These are phyloP conservation scores for Alosa sapidissima DNA, from an alignment of 2,797 vertebrate genomes.

Conservation along the genomic window DNA sequence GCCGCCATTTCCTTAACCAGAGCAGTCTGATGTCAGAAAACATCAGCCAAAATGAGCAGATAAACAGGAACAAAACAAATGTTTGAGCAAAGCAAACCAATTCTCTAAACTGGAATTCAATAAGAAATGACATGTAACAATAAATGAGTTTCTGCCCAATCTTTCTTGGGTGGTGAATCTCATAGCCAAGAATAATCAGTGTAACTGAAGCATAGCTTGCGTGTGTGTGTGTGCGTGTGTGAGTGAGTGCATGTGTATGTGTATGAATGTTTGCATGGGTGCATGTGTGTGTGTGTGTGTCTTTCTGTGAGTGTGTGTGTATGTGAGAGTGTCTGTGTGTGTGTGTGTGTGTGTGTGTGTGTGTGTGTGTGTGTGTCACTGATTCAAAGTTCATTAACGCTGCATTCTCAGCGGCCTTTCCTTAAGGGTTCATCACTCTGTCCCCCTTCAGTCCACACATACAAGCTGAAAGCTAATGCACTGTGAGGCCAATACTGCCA, in stretches of 20 bases:
- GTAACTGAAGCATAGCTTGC: neutral
- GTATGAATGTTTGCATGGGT: slow-evolving; percentile 15
- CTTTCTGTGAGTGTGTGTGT: neutral
- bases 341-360: neutral
- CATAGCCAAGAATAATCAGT: neutral
- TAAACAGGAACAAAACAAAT: neutral
- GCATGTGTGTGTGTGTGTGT: neutral
- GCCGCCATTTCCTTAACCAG: neutral
- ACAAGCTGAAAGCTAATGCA: neutral
- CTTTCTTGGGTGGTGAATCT: neutral
- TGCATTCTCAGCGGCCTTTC: neutral
- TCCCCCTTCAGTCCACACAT: neutral
- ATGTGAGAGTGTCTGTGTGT: neutral
- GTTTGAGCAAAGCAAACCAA: neutral
- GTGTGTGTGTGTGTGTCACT: neutral
- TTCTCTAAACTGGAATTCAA: neutral
- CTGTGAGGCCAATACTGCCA: neutral
- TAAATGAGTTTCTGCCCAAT: neutral
- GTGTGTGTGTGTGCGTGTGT: neutral
- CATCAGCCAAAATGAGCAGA: neutral
- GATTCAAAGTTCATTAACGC: slow-evolving; percentile 10
- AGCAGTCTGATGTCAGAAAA: neutral
- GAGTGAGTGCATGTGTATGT: neutral
- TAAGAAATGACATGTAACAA: neutral
- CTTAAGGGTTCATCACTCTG: neutral